Evolutionary conservation across 2,797 vertebrate species (phyloP), one percentile per base, ranked within the genome.

Genomic region (Tauraco hartlaubi): DNA sequence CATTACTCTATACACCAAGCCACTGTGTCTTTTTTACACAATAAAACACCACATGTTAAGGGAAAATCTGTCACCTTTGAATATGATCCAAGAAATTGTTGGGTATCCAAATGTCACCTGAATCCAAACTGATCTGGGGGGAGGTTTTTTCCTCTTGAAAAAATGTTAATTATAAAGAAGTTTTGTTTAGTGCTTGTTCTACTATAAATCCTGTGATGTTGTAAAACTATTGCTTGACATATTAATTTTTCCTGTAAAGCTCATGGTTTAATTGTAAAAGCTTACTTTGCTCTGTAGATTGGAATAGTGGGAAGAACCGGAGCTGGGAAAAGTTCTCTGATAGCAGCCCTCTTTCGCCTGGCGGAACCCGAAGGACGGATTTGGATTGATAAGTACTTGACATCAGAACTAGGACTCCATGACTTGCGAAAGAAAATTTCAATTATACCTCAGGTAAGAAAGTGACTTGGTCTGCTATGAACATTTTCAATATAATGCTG

Each of bases 361-460:
- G 98, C 98, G 5, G 99, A 99, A 98, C 99, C 99, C 0, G 97
- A 99, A 95, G 99, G 99, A 12, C 98, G 97, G 94, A 99, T 99
- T 97, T 98, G 98, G 97, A 99, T 99, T 75, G 99, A 99, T 46
- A 99, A 98, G 4, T 52, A 99, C 90, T 92, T 98, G 97, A 99
- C 98, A 19, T 99, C 98, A 23, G 98, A 99, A 93, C 98, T 99
- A 31, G 99, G 99, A 71, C 99, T 99, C 29, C 99, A 99, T 74
- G 99, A 99, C 95, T 98, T 99, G 92, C 98, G 99, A 86, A 99
- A 99, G 98, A 99, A 99, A 98, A 99, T 99, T 98, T 99, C 99
- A 29, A 99, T 99, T 98, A 99, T 99, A 96, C 99, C 99, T 96
- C 99, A 99, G 98, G 99, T 99, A 97, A 88, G 90, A 85, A 67